Conservation (phyloP, 2,888 invertebrate species). For the Callimorpha dominula region DNA sequence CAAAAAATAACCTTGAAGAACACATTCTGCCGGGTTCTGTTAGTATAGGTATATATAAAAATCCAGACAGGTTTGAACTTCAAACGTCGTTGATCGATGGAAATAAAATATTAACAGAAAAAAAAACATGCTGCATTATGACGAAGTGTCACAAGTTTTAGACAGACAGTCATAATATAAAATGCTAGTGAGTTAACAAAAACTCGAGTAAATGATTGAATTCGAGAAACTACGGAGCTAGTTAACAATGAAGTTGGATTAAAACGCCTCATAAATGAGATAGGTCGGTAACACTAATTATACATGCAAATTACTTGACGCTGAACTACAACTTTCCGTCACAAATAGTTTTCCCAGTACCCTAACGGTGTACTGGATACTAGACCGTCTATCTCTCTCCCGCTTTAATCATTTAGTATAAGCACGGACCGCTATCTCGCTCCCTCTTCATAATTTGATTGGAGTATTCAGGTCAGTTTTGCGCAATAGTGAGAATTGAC, state of each 20-base stretch:
- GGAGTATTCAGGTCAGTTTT: conserved; percentile 42
- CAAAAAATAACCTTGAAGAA: too few relatives aligned
- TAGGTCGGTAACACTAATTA: conserved; percentile 44
- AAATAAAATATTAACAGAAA: too few relatives aligned
- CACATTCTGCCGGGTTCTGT: too few relatives aligned
- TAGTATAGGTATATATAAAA: too few relatives aligned
- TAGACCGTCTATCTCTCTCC: conserved; percentile 22
- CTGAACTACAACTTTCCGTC: conserved; percentile 48
- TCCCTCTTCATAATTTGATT: conserved; percentile 30
- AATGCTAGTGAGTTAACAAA: not conserved
- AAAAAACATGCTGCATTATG: too few relatives aligned
- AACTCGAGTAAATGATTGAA: not conserved
- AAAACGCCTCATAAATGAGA: conserved; percentile 44
- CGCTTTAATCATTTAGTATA: not conserved
- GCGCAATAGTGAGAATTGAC: conserved; percentile 45
- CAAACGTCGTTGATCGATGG: too few relatives aligned
- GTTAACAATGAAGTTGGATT: conserved; percentile 26
- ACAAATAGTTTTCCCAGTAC: conserved; percentile 50
- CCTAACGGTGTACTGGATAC: conserved; percentile 21
- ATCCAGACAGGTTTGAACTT: too few relatives aligned
- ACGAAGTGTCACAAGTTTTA: too few relatives aligned
- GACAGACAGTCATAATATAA: not conserved
- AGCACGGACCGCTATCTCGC: conserved; percentile 20
- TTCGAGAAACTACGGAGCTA: not conserved
- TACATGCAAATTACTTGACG: conserved; percentile 49